Conservation (phyloP, 2,888 invertebrate species). For the Platypus cylindrus region DNA sequence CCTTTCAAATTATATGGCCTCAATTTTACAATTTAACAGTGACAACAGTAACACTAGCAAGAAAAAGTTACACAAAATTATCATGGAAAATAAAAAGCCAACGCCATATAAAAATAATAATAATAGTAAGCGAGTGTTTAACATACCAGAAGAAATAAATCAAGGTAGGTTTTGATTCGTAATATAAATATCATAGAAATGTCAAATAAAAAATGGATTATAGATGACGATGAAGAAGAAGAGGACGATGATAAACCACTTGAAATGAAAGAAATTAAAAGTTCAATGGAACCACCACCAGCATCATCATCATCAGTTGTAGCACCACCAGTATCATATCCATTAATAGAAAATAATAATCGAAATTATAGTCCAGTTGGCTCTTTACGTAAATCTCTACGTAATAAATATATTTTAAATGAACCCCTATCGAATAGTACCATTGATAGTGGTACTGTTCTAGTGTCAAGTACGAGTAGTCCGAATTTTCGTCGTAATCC, state of each 20-base stretch:
- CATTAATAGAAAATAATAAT: background rate
- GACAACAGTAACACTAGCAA: too few species aligned
- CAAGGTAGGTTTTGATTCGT: too few species aligned
- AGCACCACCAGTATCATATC: conserved; percentile 4
- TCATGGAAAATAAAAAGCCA: too few species aligned
- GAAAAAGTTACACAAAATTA: too few species aligned
- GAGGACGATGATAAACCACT: conserved; percentile 13
- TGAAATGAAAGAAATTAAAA: conserved; percentile 14
- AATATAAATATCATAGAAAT: too few species aligned
- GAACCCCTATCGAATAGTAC: conserved; percentile 13
- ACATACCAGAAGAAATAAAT: too few species aligned
- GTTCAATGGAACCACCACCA: conserved; percentile 1
- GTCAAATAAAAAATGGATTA: too few species aligned
- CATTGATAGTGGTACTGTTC: conserved; percentile 10
- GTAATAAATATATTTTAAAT: conserved; percentile 10
- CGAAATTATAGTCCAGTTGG: conserved; percentile 16
- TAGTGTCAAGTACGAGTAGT: conserved; percentile 21
- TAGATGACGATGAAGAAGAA: too few species aligned
- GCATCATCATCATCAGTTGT: background rate
- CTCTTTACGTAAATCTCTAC: conserved; percentile 16
- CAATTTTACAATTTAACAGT: too few species aligned
- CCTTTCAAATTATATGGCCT: too few species aligned
- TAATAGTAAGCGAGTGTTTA: too few species aligned
- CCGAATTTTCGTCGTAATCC: conserved; percentile 26
- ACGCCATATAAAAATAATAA: too few species aligned